A percentile compares a stretch with the other conserved stretches of the same genome.
phyloP scores from a whole-genome alignment of 1,140 invertebrate genomes.

The Pristionchus pacificus region DNA sequence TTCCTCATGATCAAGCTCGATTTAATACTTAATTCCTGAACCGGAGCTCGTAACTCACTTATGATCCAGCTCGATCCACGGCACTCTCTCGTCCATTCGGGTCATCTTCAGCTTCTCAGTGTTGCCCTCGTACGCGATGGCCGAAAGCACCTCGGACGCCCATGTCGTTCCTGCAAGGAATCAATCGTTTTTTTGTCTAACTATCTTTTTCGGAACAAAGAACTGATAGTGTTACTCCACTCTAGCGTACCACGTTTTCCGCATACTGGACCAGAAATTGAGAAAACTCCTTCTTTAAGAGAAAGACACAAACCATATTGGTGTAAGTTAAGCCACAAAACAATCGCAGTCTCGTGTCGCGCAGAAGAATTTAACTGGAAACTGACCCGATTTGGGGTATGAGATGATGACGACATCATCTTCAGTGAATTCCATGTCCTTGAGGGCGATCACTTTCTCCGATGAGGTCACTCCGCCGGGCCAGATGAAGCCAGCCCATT shows the following conservation, averaged over 20 bases:
- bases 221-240: too few species aligned
- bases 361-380: slow-evolving; percentile 8
- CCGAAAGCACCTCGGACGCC: slow-evolving; percentile 39
- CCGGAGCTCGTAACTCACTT: too few species aligned
- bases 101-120: slow-evolving; percentile 32
- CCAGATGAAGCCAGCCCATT: slow-evolving; percentile 39
- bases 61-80: slow-evolving; percentile 37
- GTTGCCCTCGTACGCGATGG: slow-evolving; percentile 35
- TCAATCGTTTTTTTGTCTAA: too few species aligned
- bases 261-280: too few species aligned
- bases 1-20: too few species aligned
- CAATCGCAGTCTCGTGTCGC: background rate
- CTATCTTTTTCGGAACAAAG: too few species aligned
- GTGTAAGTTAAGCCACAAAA: too few species aligned
- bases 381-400: slow-evolving; percentile 43
- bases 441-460: slow-evolving; percentile 37
- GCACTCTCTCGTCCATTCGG: slow-evolving; percentile 40
- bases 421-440: slow-evolving; percentile 35
- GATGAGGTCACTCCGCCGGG: slow-evolving; percentile 40
- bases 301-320: too few species aligned
- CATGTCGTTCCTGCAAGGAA: slow-evolving; percentile 43
- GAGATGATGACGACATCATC: slow-evolving; percentile 40
- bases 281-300: too few species aligned
- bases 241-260: too few species aligned
- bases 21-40: too few species aligned